A percentile compares a stretch with the other conserved stretches of the same genome.
These are phyloP conservation scores for Doryteuthis pealeii DNA, from an alignment of 1,140 invertebrate genomes.

Conservation along the genomic window DNA sequence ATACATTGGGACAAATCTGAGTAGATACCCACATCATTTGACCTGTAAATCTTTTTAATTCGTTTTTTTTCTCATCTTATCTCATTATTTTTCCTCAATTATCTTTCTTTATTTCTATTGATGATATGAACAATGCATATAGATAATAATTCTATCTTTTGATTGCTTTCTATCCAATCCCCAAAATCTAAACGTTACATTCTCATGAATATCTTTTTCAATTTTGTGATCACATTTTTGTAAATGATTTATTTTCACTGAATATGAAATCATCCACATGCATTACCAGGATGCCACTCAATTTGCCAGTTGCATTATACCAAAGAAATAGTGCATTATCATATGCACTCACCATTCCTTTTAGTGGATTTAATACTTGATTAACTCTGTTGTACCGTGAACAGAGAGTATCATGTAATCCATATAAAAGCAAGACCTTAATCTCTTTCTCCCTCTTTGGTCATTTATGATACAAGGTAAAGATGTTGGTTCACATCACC, in stretches of 20 bases:
- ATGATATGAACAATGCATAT: not conserved
- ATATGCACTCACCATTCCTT: not conserved
- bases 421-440: no score
- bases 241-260: not conserved
- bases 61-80: not conserved
- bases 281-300: not conserved
- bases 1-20: not conserved
- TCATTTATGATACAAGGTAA: no score
- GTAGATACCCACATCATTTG: no score
- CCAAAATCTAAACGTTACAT: not conserved
- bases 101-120: not conserved
- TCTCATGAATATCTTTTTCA: not conserved
- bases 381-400: no score
- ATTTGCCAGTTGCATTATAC: not conserved
- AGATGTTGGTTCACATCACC: no score
- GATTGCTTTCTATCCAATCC: not conserved
- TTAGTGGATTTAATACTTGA: no score
- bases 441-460: no score
- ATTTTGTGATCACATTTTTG: not conserved
- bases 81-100: not conserved
- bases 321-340: not conserved
- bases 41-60: not conserved
- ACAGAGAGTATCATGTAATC: no score
- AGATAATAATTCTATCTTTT: not conserved
- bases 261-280: conserved; percentile 1